Percentiles rank a stretch among this genome's conserved stretches.
Conservation (phyloP, 2,797 vertebrate genomes). For the Huso huso region DNA sequence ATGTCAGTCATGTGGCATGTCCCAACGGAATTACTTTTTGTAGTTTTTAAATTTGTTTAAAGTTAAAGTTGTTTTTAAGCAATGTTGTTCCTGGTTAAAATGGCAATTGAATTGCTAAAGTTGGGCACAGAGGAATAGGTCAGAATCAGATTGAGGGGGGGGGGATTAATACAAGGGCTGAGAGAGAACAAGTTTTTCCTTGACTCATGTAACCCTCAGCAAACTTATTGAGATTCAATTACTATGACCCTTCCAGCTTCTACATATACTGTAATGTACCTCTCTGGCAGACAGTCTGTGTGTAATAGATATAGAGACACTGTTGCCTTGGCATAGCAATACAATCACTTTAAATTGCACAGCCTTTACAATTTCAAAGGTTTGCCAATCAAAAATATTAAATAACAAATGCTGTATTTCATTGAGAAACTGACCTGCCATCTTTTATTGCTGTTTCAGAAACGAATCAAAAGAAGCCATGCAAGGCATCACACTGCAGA, state of each 20-base stretch:
- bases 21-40: conserved; percentile 90
- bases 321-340: conserved; percentile 9
- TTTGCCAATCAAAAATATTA: neutral
- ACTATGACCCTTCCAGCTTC: conserved; percentile 67
- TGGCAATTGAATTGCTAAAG: conserved; percentile 82
- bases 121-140: conserved; percentile 61
- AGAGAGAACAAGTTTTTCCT: conserved; percentile 64
- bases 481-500: conserved; percentile 77
- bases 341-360: conserved; percentile 1
- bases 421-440: neutral
- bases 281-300: conserved; percentile 38
- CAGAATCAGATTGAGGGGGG: conserved; percentile 72
- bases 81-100: conserved; percentile 77
- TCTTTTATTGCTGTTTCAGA: conserved; percentile 53
- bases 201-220: conserved; percentile 67
- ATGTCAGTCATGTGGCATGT: conserved; percentile 95
- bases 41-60: conserved; percentile 98
- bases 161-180: conserved; percentile 49
- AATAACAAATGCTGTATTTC: neutral
- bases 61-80: conserved; percentile 96
- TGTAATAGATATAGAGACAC: conserved; percentile 30
- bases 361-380: conserved; percentile 1
- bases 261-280: conserved; percentile 56
- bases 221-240: conserved; percentile 87
- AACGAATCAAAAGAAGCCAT: conserved; percentile 86